A percentile compares a stretch with the other conserved stretches of the same genome.
Conservation (phyloP, 1,140 invertebrate species). For the Aphelinus atriplicis region DNA sequence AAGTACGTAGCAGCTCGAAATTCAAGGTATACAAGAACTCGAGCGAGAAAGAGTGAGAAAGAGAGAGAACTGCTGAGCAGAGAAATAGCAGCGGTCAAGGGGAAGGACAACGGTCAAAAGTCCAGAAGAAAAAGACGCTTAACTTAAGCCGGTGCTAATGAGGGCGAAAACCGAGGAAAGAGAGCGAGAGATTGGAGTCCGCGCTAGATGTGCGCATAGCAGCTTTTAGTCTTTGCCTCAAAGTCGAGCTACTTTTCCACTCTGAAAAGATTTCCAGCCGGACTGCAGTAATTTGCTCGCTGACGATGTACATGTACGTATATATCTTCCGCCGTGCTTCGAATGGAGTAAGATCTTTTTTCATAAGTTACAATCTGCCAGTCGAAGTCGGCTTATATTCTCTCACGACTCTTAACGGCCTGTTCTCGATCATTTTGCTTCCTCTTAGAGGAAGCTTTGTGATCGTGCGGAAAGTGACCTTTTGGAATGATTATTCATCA, state of each 20-base stretch:
- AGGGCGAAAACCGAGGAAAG: constrained; percentile 50
- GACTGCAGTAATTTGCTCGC: constrained; percentile 26
- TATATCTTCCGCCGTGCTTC: neutral
- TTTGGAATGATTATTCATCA: too few relatives aligned
- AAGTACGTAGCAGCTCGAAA: neutral
- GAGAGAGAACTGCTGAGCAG: too few relatives aligned
- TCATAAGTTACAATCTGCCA: neutral
- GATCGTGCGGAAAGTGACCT: too few relatives aligned
- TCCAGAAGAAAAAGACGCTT: too few relatives aligned
- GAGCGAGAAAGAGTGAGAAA: neutral
- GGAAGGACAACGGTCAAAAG: constrained; percentile 46
- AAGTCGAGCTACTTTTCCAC: constrained; percentile 53
- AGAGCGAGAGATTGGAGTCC: constrained; percentile 2
- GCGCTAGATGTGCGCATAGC: constrained; percentile 48
- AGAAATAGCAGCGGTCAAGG: constrained; percentile 30
- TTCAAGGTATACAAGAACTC: too few relatives aligned
- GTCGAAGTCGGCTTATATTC: neutral
- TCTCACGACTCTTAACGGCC: neutral
- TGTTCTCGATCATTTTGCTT: neutral
- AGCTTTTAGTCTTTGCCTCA: constrained; percentile 56
- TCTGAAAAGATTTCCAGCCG: constrained; percentile 44
- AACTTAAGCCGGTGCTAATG: constrained; percentile 56
- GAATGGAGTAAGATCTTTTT: neutral
- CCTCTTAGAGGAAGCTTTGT: neutral
- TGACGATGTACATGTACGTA: neutral